These are phyloP conservation scores for Nycticebus coucang DNA, from an alignment of 2,113 vertebrate genomes.

Conservation along the genomic window DNA sequence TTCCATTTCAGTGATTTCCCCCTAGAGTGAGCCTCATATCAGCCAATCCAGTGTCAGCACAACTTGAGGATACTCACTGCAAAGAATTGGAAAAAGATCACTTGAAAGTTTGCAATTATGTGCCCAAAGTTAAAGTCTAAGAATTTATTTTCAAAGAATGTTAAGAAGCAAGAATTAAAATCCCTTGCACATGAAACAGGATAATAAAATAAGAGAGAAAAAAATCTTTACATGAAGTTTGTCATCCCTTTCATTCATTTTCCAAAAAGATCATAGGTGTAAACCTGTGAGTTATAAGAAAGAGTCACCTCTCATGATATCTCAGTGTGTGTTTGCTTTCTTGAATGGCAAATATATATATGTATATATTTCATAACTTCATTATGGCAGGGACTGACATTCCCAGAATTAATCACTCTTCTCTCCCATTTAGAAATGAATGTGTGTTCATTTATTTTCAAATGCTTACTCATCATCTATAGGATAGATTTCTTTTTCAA, in stretches of 20 bases:
- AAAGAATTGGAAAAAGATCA: background rate
- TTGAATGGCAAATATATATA: background rate
- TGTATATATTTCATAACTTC: background rate
- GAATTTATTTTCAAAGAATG: background rate
- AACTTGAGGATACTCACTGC: background rate
- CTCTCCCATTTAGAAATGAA: background rate
- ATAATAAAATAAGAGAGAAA: background rate
- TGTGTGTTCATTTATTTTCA: background rate
- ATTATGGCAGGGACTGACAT: background rate
- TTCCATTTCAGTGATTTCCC: background rate
- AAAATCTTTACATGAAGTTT: background rate
- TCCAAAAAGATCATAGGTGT: background rate
- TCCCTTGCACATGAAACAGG: background rate
- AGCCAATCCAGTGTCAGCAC: background rate
- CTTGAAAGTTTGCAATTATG: background rate
- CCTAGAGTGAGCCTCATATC: fast-evolving
- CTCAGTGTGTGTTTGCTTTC: conserved; percentile 34
- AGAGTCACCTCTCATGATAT: background rate
- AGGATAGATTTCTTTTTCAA: background rate
- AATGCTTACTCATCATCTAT: background rate
- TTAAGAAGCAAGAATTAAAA: background rate
- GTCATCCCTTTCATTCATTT: conserved; percentile 13
- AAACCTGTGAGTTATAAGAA: background rate
- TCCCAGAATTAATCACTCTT: background rate
- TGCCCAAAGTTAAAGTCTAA: background rate